phyloP scores from a whole-genome alignment of 2,888 invertebrate genomes.

The Prosopocoilus inquinatus region DNA sequence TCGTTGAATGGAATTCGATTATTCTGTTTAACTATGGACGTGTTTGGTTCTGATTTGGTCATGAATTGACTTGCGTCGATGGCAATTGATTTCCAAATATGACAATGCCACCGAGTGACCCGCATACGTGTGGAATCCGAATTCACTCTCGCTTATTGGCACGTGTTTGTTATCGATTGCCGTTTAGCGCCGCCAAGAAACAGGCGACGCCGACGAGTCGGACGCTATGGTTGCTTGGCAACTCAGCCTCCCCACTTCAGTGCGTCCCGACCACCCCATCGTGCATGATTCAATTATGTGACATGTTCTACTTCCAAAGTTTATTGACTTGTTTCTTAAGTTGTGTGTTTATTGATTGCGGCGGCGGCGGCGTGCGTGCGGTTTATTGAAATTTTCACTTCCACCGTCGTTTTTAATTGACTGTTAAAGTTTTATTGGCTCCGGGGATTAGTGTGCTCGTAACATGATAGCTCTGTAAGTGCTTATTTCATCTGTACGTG shows the following conservation, averaged over 20 bases:
- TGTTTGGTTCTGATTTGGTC: no score
- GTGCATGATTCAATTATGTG: slow-evolving; percentile 50
- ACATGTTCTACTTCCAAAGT: slow-evolving; percentile 46
- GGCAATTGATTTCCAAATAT: no score
- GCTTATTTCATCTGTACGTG: background rate
- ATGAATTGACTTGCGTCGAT: no score
- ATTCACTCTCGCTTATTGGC: slow-evolving; percentile 35
- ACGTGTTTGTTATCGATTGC: slow-evolving; percentile 41
- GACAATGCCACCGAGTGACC: slow-evolving; percentile 8
- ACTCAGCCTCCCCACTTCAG: slow-evolving; percentile 47
- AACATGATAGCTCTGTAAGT: background rate
- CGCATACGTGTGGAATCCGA: slow-evolving; percentile 23
- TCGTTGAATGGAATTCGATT: no score
- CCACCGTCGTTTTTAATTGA: background rate
- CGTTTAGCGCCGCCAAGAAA: slow-evolving; percentile 40
- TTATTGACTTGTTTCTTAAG: slow-evolving; percentile 47
- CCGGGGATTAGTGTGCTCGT: background rate
- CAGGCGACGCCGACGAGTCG: slow-evolving; percentile 44
- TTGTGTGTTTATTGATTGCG: slow-evolving; percentile 7
- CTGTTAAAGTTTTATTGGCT: background rate
- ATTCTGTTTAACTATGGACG: no score
- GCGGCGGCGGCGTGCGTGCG: background rate
- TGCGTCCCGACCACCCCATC: slow-evolving; percentile 25
- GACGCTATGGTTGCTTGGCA: slow-evolving; percentile 47
- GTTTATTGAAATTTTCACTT: slow-evolving; percentile 1